Base-by-base conservation (phyloP, 2,797 vertebrate species). In the Coendou prehensilis region DNA sequence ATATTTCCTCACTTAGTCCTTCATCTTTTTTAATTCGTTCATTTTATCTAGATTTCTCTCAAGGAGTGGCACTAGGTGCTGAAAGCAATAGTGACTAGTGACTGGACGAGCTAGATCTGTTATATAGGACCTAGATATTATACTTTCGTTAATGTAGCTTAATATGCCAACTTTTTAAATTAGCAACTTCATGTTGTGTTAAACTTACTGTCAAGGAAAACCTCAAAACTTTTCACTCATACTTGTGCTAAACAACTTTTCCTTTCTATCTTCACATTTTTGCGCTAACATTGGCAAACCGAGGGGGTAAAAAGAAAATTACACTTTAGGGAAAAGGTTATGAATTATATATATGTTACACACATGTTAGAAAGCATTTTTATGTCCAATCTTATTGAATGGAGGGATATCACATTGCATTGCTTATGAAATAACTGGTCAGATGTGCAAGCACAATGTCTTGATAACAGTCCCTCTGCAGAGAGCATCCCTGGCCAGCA, bases 141-240 rank as follows among this genome's bases (percentile, higher is more conserved):
- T 92, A 56, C 28, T 87, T 86, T 85, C 47, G 69, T 57, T 95
- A 91, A 6, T 18, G 9, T 90, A 79, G 61, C 45, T 96, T 89
- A 92, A 37, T 57, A 81, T 84, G 84, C n/a, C 69, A 91, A 73
- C 23, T 91, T 79, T 82, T 69, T 28, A 71, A 64, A 61, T 59
- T 89, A 67, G 37, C 33, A 87, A 14, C n/a, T 83, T 95, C 22
- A 63, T 52, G 50, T 82, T 93, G 11, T 87, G 8, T 85, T 95
- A 78, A 92, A 89, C n/a, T 63, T 59, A 86, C 0, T 90, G 52
- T 91, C 52, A 95, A 45, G 82, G 63, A 67, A 89, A 79, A 69
- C 22, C 18, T 92, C 57, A 93, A 28, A 13, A 10, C 1, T 59
- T 94, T 96, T 76, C 33, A 59, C 50, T 94, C 17, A 82, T 59